Evolutionary conservation across 2,888 invertebrate genomes (phyloP).

Genomic region (Dryomyza anilis): DNA sequence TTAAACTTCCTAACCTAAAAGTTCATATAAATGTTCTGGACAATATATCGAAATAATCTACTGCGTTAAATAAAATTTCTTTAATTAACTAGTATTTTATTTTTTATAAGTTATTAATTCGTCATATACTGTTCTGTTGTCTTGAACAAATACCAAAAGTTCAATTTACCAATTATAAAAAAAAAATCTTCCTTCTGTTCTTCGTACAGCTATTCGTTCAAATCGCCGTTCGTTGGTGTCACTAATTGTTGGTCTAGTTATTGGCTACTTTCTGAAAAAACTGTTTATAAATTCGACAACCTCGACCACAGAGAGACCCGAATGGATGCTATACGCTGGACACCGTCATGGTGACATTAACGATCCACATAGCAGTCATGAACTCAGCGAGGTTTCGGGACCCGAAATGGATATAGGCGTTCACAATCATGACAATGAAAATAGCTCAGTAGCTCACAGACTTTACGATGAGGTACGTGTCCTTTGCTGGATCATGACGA

Average conservation of each 20-base stretch:
- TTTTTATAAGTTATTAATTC: too few species aligned
- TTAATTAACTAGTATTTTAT: too few species aligned
- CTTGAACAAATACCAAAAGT: neutral
- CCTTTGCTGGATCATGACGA: constrained; percentile 95
- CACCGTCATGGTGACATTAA: neutral
- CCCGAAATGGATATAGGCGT: neutral
- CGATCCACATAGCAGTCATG: neutral
- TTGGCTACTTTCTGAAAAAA: neutral
- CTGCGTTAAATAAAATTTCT: too few species aligned
- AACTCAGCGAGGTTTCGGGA: too few species aligned
- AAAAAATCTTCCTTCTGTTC: neutral
- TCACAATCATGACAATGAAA: neutral
- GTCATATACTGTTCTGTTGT: too few species aligned
- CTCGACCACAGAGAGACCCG: neutral
- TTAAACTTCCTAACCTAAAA: too few species aligned
- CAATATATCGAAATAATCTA: too few species aligned
- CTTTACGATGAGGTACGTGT: constrained; percentile 74
- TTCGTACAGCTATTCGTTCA: neutral
- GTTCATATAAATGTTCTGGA: too few species aligned
- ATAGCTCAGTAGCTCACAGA: neutral
- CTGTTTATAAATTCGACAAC: neutral
- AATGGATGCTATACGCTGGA: neutral
- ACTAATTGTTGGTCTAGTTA: neutral
- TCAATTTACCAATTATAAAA: too few species aligned
- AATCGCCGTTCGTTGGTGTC: neutral